Conservation (phyloP, 2,113 vertebrate species). For the Pachypanchax playfairii region DNA sequence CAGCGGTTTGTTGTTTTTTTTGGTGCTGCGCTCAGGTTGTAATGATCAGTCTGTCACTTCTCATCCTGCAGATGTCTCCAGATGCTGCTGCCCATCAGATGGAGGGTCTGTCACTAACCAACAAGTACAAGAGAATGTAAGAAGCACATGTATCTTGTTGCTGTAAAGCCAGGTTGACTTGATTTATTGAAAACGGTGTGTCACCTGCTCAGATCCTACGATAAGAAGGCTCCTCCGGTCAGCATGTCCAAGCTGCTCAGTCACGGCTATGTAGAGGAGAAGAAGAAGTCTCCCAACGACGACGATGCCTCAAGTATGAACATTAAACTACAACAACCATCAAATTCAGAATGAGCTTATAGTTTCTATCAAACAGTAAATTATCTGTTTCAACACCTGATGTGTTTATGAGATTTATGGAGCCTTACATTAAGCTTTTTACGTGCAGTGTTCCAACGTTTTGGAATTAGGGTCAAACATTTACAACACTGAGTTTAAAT, state of each 20-base stretch:
- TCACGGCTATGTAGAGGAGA: conserved; percentile 77
- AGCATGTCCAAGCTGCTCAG: conserved; percentile 83
- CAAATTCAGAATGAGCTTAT: too few relatives aligned
- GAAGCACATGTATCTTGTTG: not conserved
- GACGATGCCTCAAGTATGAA: conserved; percentile 78
- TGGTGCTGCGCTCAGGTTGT: not conserved
- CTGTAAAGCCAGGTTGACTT: not conserved
- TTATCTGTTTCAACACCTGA: too few relatives aligned
- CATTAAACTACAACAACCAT: too few relatives aligned
- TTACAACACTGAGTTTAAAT: too few relatives aligned
- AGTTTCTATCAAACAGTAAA: too few relatives aligned
- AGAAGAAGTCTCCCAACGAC: conserved; percentile 73
- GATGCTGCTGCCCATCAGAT: conserved; percentile 47
- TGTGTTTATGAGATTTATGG: too few relatives aligned
- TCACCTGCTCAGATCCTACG: conserved; percentile 63
- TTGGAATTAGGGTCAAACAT: too few relatives aligned
- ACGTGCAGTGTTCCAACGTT: too few relatives aligned
- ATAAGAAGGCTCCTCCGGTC: conserved; percentile 75
- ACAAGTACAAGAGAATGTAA: conserved; percentile 80
- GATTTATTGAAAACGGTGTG: not conserved
- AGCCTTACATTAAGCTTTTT: too few relatives aligned
- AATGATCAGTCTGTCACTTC: too few relatives aligned
- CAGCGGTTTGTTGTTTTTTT: not conserved
- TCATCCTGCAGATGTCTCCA: conserved; percentile 49
- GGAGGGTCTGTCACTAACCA: conserved; percentile 62